Conservation (phyloP, 2,888 invertebrate species). For the Drymonia ruficornis region DNA sequence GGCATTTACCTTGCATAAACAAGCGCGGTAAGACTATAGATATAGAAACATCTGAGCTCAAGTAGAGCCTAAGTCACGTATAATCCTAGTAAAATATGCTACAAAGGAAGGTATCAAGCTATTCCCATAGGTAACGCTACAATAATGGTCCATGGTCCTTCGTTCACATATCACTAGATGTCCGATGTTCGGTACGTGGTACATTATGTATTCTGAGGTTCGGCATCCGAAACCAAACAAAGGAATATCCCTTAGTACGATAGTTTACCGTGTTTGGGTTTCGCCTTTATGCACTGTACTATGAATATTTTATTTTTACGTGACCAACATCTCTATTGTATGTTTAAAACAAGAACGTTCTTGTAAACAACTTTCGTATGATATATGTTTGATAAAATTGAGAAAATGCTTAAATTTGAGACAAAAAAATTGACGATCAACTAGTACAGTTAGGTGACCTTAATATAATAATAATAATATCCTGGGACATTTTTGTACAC, state of each 20-base stretch:
- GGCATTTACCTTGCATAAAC: too few relatives aligned
- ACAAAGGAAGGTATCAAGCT: constrained; percentile 34
- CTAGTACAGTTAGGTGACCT: too few relatives aligned
- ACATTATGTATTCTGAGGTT: constrained; percentile 2
- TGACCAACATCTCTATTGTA: constrained; percentile 1
- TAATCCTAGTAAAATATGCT: not conserved
- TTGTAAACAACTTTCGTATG: not conserved
- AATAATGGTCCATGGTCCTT: constrained; percentile 35
- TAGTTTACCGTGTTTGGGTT: constrained; percentile 7
- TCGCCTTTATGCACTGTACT: constrained; percentile 6
- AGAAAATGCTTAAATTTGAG: too few relatives aligned
- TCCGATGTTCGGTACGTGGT: constrained; percentile 4
- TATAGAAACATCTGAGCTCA: not conserved
- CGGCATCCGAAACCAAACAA: constrained; percentile 1
- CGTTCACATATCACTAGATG: constrained; percentile 9
- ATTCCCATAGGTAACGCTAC: constrained; percentile 22
- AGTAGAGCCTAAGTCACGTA: too few relatives aligned
- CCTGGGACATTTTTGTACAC: too few relatives aligned
- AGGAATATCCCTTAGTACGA: constrained; percentile 4
- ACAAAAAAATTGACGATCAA: too few relatives aligned
- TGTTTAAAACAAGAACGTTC: not conserved
- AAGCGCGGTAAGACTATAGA: too few relatives aligned
- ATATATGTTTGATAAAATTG: not conserved
- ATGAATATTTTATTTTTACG: constrained; percentile 4
- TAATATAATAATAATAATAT: too few relatives aligned